These are phyloP conservation scores for Byasa hedistus DNA, from an alignment of 2,888 invertebrate species.

Conservation along the genomic window DNA sequence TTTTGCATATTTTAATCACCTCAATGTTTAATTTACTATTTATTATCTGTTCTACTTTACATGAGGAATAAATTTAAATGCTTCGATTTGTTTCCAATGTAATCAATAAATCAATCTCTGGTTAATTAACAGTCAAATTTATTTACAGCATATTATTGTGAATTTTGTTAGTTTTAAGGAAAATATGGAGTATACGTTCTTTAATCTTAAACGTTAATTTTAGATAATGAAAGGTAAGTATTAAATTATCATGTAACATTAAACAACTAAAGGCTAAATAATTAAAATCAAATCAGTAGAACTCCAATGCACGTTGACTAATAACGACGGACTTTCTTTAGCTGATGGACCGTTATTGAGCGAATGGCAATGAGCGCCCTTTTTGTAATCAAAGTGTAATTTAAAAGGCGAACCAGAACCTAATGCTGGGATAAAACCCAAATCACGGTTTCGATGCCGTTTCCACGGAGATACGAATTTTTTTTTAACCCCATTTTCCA, in stretches of 20 bases:
- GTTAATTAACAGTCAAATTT: too few relatives aligned
- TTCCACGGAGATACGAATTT: constrained; percentile 36
- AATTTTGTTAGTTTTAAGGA: too few relatives aligned
- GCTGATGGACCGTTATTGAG: not conserved
- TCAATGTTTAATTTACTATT: too few relatives aligned
- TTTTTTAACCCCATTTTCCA: constrained; percentile 33
- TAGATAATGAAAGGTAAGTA: too few relatives aligned
- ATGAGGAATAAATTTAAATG: too few relatives aligned
- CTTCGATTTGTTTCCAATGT: too few relatives aligned
- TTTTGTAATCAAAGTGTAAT: constrained; percentile 26
- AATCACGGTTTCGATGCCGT: constrained; percentile 34
- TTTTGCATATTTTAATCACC: too few relatives aligned
- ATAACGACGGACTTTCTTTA: not conserved
- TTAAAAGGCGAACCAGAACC: constrained; percentile 16
- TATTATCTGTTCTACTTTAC: too few relatives aligned
- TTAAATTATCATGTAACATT: not conserved
- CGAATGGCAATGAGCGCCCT: not conserved
- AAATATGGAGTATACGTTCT: too few relatives aligned
- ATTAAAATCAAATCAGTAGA: not conserved
- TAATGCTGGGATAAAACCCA: constrained; percentile 29
- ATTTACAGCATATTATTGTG: too few relatives aligned
- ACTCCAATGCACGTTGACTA: not conserved
- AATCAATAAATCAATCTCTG: too few relatives aligned
- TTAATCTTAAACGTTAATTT: too few relatives aligned
- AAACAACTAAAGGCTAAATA: not conserved